phyloP scores from a whole-genome alignment of 1,140 invertebrate species.

The Papilio helenus region DNA sequence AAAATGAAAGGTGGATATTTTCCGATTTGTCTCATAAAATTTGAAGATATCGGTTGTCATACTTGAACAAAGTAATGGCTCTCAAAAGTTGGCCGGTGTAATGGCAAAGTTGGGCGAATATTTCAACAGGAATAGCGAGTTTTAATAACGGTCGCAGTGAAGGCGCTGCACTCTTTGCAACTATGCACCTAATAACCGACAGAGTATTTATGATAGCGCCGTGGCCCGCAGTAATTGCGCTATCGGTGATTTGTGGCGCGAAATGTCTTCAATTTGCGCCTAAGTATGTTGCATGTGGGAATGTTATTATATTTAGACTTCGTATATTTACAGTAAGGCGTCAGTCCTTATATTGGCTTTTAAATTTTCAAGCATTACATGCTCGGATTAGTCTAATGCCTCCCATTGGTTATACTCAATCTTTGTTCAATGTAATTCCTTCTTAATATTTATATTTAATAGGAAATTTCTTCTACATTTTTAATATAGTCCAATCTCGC shows the following conservation, averaged over 20 bases:
- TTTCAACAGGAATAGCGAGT: slow-evolving; percentile 44
- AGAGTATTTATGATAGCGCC: slow-evolving; percentile 64
- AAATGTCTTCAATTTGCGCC: slow-evolving; percentile 54
- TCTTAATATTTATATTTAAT: too few species aligned
- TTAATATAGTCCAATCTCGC: slow-evolving; percentile 16
- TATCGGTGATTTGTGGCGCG: slow-evolving; percentile 72
- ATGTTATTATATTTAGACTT: background rate
- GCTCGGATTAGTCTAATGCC: too few species aligned
- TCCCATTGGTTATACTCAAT: too few species aligned
- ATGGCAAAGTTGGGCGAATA: slow-evolving; percentile 3
- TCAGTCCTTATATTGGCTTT: background rate
- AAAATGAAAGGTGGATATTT: background rate
- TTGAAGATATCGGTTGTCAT: background rate
- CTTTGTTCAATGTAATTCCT: too few species aligned
- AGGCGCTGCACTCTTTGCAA: slow-evolving; percentile 64
- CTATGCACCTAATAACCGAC: slow-evolving; percentile 73
- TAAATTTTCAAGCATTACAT: background rate
- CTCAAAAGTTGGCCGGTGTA: slow-evolving; percentile 14
- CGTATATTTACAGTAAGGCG: background rate
- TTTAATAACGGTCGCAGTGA: slow-evolving; percentile 50
- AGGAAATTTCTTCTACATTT: background rate
- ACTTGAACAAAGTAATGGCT: slow-evolving; percentile 3
- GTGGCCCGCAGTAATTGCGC: slow-evolving; percentile 67
- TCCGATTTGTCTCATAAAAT: background rate
- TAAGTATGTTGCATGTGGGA: background rate